Evolutionary conservation across 2,797 vertebrate genomes (phyloP).

Genomic region (Acrocephalus scirpaceus): DNA sequence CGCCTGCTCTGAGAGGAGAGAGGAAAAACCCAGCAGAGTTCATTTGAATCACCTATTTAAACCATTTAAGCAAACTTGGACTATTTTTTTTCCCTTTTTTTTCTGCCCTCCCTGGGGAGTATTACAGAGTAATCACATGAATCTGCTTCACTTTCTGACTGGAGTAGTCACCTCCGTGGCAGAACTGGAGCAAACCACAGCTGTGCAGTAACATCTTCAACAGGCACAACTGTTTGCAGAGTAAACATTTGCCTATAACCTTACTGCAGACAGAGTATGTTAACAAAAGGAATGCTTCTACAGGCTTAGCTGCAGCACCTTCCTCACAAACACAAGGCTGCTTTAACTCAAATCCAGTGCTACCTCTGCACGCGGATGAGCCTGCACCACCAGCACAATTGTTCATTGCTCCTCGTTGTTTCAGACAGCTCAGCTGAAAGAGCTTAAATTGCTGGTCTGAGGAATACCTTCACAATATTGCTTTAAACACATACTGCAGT

Average conservation of each 20-base stretch:
- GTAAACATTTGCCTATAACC: slow-evolving; percentile 58
- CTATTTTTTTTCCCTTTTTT: background rate
- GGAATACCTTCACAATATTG: slow-evolving; percentile 10
- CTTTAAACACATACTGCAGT: slow-evolving; percentile 11
- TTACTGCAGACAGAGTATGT: slow-evolving; percentile 28
- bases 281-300: slow-evolving; percentile 45
- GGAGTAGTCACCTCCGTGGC: background rate
- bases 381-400: background rate
- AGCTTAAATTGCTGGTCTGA: slow-evolving; percentile 27
- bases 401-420: slow-evolving; percentile 3
- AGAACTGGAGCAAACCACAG: slow-evolving; percentile 36
- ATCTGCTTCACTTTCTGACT: background rate
- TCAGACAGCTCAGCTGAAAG: slow-evolving; percentile 31
- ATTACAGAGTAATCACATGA: background rate
- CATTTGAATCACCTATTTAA: slow-evolving; percentile 51
- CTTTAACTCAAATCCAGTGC: background rate
- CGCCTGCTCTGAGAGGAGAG: background rate
- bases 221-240: slow-evolving; percentile 56
- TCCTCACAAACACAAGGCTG: background rate
- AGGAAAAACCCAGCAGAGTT: slow-evolving; percentile 47
- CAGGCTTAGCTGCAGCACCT: slow-evolving; percentile 1
- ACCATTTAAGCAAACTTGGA: slow-evolving; percentile 3
- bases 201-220: slow-evolving; percentile 64
- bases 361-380: background rate
- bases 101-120: background rate